phyloP scores from a whole-genome alignment of 2,888 invertebrate genomes.

The Pemphredon lugubris region DNA sequence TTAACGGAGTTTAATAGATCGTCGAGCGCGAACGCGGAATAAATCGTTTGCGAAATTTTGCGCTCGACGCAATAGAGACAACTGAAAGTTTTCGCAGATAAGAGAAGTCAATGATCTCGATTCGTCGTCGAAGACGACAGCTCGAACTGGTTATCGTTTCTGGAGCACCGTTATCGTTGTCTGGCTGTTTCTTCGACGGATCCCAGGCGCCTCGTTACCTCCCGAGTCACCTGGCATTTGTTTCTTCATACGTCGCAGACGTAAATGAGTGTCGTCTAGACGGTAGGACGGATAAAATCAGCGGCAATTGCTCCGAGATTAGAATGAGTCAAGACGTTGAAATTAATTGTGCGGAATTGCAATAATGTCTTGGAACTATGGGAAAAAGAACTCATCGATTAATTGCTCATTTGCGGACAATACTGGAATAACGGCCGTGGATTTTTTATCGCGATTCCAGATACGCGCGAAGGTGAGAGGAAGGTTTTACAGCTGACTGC shows the following conservation, averaged over 20 bases:
- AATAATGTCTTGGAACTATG: too few species aligned
- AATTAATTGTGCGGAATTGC: too few species aligned
- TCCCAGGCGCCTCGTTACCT: slow-evolving; percentile 48
- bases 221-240: slow-evolving; percentile 30
- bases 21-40: too few species aligned
- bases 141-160: slow-evolving; percentile 60
- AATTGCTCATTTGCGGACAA: too few species aligned
- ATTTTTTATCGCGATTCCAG: too few species aligned
- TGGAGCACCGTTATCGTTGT: slow-evolving; percentile 55
- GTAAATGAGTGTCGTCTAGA: slow-evolving; percentile 49
- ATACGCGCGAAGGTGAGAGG: too few species aligned
- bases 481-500: too few species aligned
- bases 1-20: too few species aligned
- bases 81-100: slow-evolving; percentile 35
- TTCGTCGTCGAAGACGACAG: slow-evolving; percentile 37
- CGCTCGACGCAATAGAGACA: slow-evolving; percentile 3
- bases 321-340: not conserved
- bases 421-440: too few species aligned
- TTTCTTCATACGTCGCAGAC: slow-evolving; percentile 22
- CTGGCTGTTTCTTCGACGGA: slow-evolving; percentile 35
- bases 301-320: slow-evolving; percentile 44
- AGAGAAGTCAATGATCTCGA: slow-evolving; percentile 54
- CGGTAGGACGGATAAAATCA: slow-evolving; percentile 23
- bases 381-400: too few species aligned
- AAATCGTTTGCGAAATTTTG: slow-evolving; percentile 34